Evolutionary conservation across 2,888 invertebrate species (phyloP), one percentile per base, ranked within the genome.

Genomic region (Diadromus collaris): DNA sequence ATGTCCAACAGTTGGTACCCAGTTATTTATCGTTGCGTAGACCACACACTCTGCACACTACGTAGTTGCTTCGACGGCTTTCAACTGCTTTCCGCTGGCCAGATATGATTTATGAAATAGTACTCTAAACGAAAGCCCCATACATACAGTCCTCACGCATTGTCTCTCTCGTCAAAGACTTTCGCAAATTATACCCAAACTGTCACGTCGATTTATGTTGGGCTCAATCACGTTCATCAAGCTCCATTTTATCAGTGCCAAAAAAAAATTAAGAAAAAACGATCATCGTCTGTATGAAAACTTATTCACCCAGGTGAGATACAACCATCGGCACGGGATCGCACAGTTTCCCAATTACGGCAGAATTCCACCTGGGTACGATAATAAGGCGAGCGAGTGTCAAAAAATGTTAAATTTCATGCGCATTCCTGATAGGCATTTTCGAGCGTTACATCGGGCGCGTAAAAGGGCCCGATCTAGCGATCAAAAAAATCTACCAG

Each of bases 1-100:
- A 90, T 89, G 86, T 90, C 90, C 90, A 90, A 90, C 90, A 89
- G 90, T 88, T 89, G 89, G 89, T 89, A 88, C 83, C 87, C 86
- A 83, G 64, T 74, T 72, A 71, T 78, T 85, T 81, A 84, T 86
- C 82, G 85, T 86, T 85, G 83, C 84, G 84, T 89, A 88, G 86
- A 73, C 54, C 77, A 76, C 60, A 78, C 48, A 71, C 63, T 76
- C 58, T 79, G 82, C 81, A 78, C 82, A 85, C 82, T 87, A 85
- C 86, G 86, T 88, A 89, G 87, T 87, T 88, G 89, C 87, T 88
- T 89, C 86, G 86, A 86, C 81, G 65, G 76, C 76, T 80, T 79
- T 64, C 51, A 64, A 77, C 24, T 69, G 78, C 73, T 80, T 61
- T 58, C 75, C 13, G 68, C 75, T 75, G 71, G 21, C 21, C 16